Base-by-base conservation (phyloP, 2,888 invertebrate genomes). In the Phymatocera aterrima region DNA sequence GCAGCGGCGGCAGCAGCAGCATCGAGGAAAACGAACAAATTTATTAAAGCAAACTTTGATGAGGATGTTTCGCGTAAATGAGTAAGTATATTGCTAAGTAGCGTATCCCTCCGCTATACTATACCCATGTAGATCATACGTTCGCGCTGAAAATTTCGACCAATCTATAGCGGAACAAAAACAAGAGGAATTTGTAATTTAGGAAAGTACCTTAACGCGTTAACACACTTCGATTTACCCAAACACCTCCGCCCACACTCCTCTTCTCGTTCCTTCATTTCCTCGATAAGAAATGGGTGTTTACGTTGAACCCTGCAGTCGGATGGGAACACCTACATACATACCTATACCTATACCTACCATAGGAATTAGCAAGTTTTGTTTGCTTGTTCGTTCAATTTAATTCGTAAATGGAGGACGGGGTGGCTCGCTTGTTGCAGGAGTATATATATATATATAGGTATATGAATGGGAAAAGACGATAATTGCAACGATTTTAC, bases 321-420 rank as follows among this genome's bases (percentile, higher is more conserved):
- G 51, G 72, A 72, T n/a, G n/a, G n/a, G n/a, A n/a, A n/a, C n/a
- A n/a, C n/a, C n/a, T n/a, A n/a, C n/a, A n/a, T n/a, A n/a, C n/a
- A n/a, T n/a, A n/a, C n/a, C n/a, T n/a, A n/a, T n/a, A n/a, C n/a
- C n/a, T n/a, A n/a, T n/a, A n/a, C n/a, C n/a, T n/a, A n/a, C n/a
- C n/a, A 72, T 72, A 51, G 72, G 34, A 72, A 72, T 72, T 72
- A 72, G 72, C 43, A n/a, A 31, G 72, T 68, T 68, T n/a, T 68
- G 64, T 64, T 64, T 64, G 37, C 18, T 37, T n/a, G n/a, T n/a
- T 64, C 64, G 34, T 37, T 18, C 21, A 46, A 46, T n/a, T n/a
- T n/a, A n/a, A n/a, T n/a, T n/a, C 15, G 8, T 43, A 1, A 43
- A 8, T 15, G 43, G 8, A 43, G 8, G 15, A 8, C 8, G 15